Evolutionary conservation across 2,113 vertebrate genomes (phyloP), one percentile per base, ranked within the genome.

Genomic region (Leucopsar rothschildi): DNA sequence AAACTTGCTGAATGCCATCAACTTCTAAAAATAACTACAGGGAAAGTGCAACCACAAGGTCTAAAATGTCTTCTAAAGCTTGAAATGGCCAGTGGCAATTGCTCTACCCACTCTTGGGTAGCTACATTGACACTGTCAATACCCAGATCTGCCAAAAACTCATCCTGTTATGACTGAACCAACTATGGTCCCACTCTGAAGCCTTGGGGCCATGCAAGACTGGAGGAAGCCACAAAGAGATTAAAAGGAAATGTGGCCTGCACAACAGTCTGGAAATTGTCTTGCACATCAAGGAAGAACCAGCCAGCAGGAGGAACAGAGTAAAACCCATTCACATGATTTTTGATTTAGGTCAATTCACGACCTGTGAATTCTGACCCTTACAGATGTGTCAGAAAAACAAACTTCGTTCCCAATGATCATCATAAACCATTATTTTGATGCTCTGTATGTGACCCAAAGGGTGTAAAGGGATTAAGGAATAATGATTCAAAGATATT

Each of bases 381-480:
- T 64, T 49, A 28, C 5, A 88, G 16, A 13, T 45, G 8, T 24
- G 40, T 29, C 49, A 64, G n/a, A 84, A 92, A 81, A 16, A 72
- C 12, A 63, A 57, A 82, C 15, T 50, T 75, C 0, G 0, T 28
- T 81, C 35, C 24, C 19, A 39, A 10, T 11, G 9, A 15, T 25
- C 22, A 63, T 71, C 25, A n/a, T 40, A 52, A 86, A 59, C 5
- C 15, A 14, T 49, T n/a, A 37, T n/a, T 65, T 86, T 60, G 47
- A 12, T 37, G 28, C 15, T 17, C 23, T 80, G 17, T 25, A 28
- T 5, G 0, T 65, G 49, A 18, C 18, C 22, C 8, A 8, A 86
- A 53, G 18, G 12, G 16, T 55, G 45, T 35, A 28, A 61, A 81
- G 65, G 37, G 25, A 33, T 49, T 77, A 77, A 82, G 61, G 33